Evolutionary conservation across 2,888 invertebrate genomes (phyloP).

Genomic region (Fragum fragum): DNA sequence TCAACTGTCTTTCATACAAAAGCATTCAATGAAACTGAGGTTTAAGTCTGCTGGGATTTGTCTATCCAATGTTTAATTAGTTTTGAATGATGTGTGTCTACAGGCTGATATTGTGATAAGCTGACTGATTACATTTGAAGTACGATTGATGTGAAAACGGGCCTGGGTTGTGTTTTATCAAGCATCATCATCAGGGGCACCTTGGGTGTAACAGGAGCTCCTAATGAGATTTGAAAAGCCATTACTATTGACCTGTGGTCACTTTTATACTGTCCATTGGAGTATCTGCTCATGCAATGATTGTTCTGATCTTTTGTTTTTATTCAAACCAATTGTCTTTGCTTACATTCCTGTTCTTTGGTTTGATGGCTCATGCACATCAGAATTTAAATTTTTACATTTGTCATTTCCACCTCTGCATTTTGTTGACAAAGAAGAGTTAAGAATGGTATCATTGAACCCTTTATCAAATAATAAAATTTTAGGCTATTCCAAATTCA

Average conservation of each 20-base stretch:
- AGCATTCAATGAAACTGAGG: background rate
- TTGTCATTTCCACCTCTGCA: background rate
- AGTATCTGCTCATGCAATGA: slow-evolving; percentile 20
- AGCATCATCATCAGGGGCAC: background rate
- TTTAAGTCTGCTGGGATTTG: slow-evolving; percentile 10
- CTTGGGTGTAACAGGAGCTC: slow-evolving; percentile 15
- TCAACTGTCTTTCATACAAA: background rate
- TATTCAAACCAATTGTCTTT: background rate
- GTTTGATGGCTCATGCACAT: background rate
- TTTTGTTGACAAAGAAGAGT: no score
- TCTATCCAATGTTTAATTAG: slow-evolving; percentile 20
- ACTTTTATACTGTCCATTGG: slow-evolving; percentile 13
- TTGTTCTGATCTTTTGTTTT: slow-evolving; percentile 19
- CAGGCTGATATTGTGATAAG: slow-evolving; percentile 48
- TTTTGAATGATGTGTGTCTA: slow-evolving; percentile 31
- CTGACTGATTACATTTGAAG: slow-evolving; percentile 57
- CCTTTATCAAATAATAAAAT: no score
- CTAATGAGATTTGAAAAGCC: slow-evolving; percentile 57
- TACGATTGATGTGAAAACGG: slow-evolving; percentile 37
- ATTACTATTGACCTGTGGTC: slow-evolving; percentile 39
- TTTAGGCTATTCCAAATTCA: no score
- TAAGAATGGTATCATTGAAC: no score
- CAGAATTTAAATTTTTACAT: background rate
- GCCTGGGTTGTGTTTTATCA: slow-evolving; percentile 25
- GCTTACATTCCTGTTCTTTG: background rate